Percentiles rank a stretch among this genome's conserved stretches.
phyloP scores from a whole-genome alignment of 2,113 vertebrate genomes.

The Bothrops jararaca region DNA sequence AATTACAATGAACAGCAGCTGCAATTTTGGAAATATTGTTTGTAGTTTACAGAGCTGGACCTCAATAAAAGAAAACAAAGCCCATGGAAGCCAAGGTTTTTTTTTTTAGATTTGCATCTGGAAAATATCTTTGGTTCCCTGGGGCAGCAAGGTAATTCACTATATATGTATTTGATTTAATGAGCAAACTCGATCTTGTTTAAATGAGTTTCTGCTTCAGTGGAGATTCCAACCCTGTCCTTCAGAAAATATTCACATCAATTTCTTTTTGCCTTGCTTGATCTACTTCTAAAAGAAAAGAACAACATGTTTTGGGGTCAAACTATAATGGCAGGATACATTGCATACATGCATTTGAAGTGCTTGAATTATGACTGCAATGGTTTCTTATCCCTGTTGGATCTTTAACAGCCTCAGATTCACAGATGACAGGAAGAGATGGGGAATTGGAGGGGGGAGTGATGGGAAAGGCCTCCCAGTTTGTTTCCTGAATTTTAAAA shows the following conservation, averaged over 20 bases:
- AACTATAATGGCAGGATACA: conserved; percentile 46
- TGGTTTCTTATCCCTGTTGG: conserved; percentile 33
- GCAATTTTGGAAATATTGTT: not conserved
- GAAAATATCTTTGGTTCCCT: conserved; percentile 3
- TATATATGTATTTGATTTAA: not conserved
- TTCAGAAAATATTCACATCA: conserved; percentile 44
- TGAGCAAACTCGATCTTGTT: conserved; percentile 31
- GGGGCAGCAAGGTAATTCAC: not conserved
- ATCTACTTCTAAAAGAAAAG: conserved; percentile 57
- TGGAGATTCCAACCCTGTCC: conserved; percentile 15
- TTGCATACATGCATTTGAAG: conserved; percentile 35
- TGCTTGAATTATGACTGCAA: conserved; percentile 55
- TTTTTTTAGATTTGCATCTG: not conserved
- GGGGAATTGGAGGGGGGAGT: no score
- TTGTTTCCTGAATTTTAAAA: not conserved
- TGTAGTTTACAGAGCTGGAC: not conserved
- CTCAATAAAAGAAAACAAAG: not conserved
- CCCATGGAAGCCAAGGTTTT: not conserved
- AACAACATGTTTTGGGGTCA: conserved; percentile 52
- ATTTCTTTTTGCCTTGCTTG: conserved; percentile 57
- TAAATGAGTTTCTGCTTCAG: conserved; percentile 42
- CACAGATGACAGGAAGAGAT: not conserved
- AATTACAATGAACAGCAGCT: not conserved
- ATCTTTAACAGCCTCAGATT: conserved; percentile 23
- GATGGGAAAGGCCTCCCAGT: not conserved